Base-by-base conservation (phyloP, 1,140 invertebrate genomes). In the Eumaeus atala region DNA sequence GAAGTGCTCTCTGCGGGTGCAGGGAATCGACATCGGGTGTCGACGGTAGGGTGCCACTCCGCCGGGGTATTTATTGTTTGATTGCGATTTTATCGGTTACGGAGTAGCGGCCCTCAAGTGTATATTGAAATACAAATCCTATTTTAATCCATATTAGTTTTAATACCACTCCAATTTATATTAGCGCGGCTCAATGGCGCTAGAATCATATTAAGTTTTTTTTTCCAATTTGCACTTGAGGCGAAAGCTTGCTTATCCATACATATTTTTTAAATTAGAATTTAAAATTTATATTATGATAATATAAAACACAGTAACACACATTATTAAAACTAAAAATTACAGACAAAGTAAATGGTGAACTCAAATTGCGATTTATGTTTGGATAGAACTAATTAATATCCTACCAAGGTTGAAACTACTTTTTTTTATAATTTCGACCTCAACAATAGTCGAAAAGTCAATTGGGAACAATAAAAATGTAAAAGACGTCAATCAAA, bases 401-500 rank as follows among this genome's bases (percentile, higher is more conserved):
- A 3, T 6, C 6, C 21, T 28, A 28, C 21, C 21, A 28, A 28
- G 2, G 21, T 28, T 6, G 6, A 28, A 28, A 28, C n/a, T n/a
- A 28, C 21, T 28, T 28, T 28, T 28, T 28, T 28, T 6, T 3
- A 2, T 28, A 28, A 28, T 28, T 47, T 59, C 55, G 54, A 57
- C 36, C 51, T 11, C 56, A 68, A 68, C 60, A 68, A 67, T 58
- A 63, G 59, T 17, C 48, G 53, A 72, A 74, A 83, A 80, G 77
- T 83, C 75, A 80, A 78, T 81, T 63, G 55, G 18, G 52, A 66
- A 78, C 72, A 82, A 84, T 71, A 72, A 74, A 67, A 70, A 67
- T 72, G 58, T 61, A 62, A 77, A 78, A 74, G 70, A 84, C 72
- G 77, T 79, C 78, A 80, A 84, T 82, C 77, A 83, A 83, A 78